A percentile compares a stretch with the other conserved stretches of the same genome.
These are phyloP conservation scores for Pemphigus obesinymphae DNA, from an alignment of 1,140 invertebrate species.

Conservation along the genomic window DNA sequence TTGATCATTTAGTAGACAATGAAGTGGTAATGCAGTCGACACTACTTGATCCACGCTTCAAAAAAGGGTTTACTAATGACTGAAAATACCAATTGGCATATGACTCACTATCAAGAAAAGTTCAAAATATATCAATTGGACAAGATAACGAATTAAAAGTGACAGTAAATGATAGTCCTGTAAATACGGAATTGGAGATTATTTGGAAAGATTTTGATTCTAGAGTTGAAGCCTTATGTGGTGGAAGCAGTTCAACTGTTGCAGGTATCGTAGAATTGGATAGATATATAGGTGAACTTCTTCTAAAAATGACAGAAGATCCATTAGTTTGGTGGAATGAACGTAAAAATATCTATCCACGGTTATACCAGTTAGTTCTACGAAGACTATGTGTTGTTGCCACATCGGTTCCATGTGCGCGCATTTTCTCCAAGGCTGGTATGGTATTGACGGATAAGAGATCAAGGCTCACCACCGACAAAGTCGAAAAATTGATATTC, in stretches of 20 bases:
- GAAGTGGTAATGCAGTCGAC: too few relatives aligned
- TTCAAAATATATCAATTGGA: too few relatives aligned
- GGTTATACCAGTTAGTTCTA: neutral
- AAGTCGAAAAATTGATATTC: neutral
- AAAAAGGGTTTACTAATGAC: too few relatives aligned
- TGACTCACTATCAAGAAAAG: too few relatives aligned
- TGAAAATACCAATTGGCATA: too few relatives aligned
- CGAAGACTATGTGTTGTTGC: neutral
- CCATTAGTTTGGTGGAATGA: neutral
- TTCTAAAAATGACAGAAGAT: neutral
- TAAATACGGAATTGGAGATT: neutral
- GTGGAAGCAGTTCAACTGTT: neutral
- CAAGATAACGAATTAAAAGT: neutral
- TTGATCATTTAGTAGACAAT: too few relatives aligned
- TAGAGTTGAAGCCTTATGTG: neutral
- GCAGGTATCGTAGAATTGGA: slow-evolving; percentile 7
- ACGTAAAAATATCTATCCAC: neutral
- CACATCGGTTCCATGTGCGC: neutral
- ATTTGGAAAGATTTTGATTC: slow-evolving; percentile 2
- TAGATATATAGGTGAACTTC: neutral
- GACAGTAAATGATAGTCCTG: neutral
- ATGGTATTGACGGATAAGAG: neutral
- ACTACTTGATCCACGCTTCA: too few relatives aligned
- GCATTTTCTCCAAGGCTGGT: too few relatives aligned
- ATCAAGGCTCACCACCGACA: neutral